Percentiles rank a stretch among this genome's conserved stretches.
Conservation (phyloP, 2,888 invertebrate genomes). For the Caenorhabditis virilis region DNA sequence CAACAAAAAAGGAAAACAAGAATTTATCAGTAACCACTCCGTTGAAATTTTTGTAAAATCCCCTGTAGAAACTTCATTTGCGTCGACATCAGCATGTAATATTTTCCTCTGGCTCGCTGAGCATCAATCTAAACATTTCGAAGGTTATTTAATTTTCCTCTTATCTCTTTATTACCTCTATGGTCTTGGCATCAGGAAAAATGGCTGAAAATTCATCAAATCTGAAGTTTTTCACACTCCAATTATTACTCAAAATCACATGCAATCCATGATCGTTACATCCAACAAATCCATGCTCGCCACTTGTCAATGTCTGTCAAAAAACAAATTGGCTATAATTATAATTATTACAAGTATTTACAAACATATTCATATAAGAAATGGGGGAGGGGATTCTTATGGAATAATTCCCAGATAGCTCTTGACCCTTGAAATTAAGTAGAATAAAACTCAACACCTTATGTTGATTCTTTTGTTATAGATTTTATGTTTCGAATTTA, state of each 20-base stretch:
- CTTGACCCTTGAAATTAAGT: no score
- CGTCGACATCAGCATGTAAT: constrained; percentile 24
- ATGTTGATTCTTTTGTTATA: no score
- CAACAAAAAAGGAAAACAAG: no score
- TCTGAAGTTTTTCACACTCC: constrained; percentile 29
- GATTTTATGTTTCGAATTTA: no score
- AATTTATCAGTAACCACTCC: no score
- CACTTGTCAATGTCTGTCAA: constrained; percentile 18
- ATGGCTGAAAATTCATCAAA: constrained; percentile 30
- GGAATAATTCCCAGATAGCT: background rate
- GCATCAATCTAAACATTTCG: constrained; percentile 27
- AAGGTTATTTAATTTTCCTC: background rate
- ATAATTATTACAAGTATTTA: background rate
- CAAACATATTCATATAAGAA: background rate
- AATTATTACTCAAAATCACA: constrained; percentile 28
- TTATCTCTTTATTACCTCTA: constrained; percentile 10
- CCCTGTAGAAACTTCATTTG: constrained; percentile 36
- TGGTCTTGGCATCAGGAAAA: constrained; percentile 16
- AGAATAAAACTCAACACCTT: no score
- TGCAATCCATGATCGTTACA: constrained; percentile 39
- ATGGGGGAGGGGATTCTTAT: no score
- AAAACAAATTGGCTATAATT: constrained; percentile 31
- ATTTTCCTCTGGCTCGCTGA: constrained; percentile 9
- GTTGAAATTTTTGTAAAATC: constrained; percentile 30
- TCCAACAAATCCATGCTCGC: constrained; percentile 27